These are phyloP conservation scores for Thaleichthys pacificus DNA, from an alignment of 2,797 vertebrate genomes.

Conservation along the genomic window DNA sequence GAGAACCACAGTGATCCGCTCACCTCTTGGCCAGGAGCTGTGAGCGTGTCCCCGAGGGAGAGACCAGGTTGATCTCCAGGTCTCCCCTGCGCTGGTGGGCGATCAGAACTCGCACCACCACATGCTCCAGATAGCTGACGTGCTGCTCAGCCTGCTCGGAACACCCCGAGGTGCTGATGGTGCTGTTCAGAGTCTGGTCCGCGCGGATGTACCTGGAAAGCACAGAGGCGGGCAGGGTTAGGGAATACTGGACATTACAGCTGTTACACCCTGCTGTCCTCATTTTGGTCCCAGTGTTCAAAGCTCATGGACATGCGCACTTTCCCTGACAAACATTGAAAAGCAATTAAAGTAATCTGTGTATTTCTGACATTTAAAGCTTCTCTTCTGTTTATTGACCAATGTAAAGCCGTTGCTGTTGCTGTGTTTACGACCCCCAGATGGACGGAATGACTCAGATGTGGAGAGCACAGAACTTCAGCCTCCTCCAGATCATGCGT, in stretches of 20 bases:
- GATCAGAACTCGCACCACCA: conserved; percentile 81
- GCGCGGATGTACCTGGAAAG: conserved; percentile 81
- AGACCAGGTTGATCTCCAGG: conserved; percentile 87
- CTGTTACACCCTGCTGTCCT: neutral
- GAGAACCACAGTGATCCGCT: conserved; percentile 22
- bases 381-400: neutral
- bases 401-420: conserved; percentile 8
- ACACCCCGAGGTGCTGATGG: conserved; percentile 76
- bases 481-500: conserved; percentile 21
- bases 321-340: neutral
- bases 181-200: conserved; percentile 79
- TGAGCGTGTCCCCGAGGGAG: conserved; percentile 85
- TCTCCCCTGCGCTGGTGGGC: conserved; percentile 86
- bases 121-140: conserved; percentile 84
- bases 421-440: conserved; percentile 38
- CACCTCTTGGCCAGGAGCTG: conserved; percentile 89
- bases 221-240: neutral
- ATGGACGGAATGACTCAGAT: conserved; percentile 48
- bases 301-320: neutral
- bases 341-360: neutral
- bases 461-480: conserved; percentile 25
- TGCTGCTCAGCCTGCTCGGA: conserved; percentile 75
- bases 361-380: neutral
- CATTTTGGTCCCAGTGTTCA: neutral
- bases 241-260: neutral